Percentiles rank a stretch among this genome's conserved stretches.
Conservation (phyloP, 2,888 invertebrate species). For the Plebejus argus region DNA sequence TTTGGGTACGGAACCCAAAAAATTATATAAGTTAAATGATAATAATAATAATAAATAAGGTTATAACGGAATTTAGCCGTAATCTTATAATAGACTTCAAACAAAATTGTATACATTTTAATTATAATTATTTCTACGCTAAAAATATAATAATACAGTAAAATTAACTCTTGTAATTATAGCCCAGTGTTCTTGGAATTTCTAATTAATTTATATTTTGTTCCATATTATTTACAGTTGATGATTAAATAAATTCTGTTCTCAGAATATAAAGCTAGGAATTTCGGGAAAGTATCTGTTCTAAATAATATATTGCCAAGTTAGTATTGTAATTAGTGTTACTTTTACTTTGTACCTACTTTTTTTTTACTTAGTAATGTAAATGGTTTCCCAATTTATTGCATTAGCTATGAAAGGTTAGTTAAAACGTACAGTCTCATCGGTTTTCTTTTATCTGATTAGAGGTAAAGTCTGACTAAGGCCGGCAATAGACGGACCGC, state of each 20-base stretch:
- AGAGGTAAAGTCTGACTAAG: no score
- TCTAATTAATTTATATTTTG: neutral
- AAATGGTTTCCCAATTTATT: neutral
- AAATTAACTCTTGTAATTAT: neutral
- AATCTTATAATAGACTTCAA: neutral
- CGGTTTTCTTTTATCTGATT: neutral
- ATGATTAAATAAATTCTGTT: constrained; percentile 2
- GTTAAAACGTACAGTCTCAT: neutral
- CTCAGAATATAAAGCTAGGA: constrained; percentile 1
- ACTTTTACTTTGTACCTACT: neutral
- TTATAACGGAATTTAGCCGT: neutral
- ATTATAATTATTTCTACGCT: neutral
- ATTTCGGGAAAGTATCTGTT: neutral
- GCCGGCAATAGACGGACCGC: no score
- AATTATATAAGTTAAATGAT: no score
- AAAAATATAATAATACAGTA: neutral
- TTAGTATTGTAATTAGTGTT: constrained; percentile 2
- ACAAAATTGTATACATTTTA: neutral
- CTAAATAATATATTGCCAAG: neutral
- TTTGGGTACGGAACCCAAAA: no score
- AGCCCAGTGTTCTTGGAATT: neutral
- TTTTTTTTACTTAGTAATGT: constrained; percentile 14
- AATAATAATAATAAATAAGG: neutral
- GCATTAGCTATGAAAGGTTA: neutral
- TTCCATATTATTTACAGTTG: neutral